Conservation (phyloP, 2,888 invertebrate species). For the Coleophora deauratella region DNA sequence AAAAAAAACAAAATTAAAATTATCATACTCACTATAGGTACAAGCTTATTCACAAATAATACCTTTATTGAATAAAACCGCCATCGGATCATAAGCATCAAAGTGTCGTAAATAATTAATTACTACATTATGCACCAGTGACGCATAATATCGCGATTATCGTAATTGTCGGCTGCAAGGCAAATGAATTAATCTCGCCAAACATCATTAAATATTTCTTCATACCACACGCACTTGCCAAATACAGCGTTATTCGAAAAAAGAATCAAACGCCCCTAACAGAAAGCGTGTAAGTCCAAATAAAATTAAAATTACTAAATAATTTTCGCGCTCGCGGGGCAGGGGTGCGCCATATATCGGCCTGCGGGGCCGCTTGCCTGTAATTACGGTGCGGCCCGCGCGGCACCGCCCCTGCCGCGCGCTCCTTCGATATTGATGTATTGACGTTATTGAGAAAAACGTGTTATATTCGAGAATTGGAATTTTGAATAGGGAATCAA, state of each 20-base stretch:
- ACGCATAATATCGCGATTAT: not conserved
- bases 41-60: too few relatives aligned
- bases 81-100: not conserved
- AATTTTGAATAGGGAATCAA: slow-evolving; percentile 19
- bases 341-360: slow-evolving; percentile 44
- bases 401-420: slow-evolving; percentile 41
- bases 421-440: slow-evolving; percentile 54
- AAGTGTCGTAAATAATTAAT: not conserved
- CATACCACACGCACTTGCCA: slow-evolving; percentile 43
- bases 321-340: slow-evolving; percentile 48
- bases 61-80: too few relatives aligned
- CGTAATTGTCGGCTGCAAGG: slow-evolving; percentile 5
- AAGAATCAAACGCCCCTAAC: slow-evolving; percentile 30
- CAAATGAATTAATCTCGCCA: slow-evolving; percentile 8
- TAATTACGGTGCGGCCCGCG: slow-evolving; percentile 58
- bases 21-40: too few relatives aligned
- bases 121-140: not conserved
- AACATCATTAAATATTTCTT: slow-evolving; percentile 1
- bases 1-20: too few relatives aligned
- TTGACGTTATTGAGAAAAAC: slow-evolving; percentile 45
- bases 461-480: slow-evolving; percentile 29
- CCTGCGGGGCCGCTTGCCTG: slow-evolving; percentile 51
- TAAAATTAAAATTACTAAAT: slow-evolving; percentile 44
- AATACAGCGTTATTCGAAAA: slow-evolving; percentile 27
- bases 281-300: slow-evolving; percentile 47